Base-by-base conservation (phyloP, 1,140 invertebrate species). In the Meloidogyne chitwoodi region DNA sequence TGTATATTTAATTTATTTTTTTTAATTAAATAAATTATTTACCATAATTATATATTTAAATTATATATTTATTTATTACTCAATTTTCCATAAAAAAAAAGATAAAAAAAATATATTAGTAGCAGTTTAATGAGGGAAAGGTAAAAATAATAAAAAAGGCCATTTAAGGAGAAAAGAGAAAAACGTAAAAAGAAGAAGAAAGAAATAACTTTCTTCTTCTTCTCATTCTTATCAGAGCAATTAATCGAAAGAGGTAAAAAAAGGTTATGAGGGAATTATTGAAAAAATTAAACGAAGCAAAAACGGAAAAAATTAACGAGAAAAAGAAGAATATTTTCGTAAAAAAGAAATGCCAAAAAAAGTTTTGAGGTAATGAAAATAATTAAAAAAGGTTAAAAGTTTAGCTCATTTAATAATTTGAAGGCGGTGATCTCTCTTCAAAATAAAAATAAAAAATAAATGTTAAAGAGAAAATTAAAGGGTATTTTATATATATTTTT, bases 171-270 rank as follows among this genome's bases (percentile, higher is more conserved):
- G 29, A 27, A n/a, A n/a, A n/a, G n/a, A 31, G 62, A 10, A 64
- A 27, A 27, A 10, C 3, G 8, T 2, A 27, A 64, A 27, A 10
- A 64, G 62, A 64, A 64, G 62, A 31, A 27, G 14, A 26, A n/a
- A 22, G 6, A 64, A 26, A 10, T 26, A 19, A 22, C 6, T 6
- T 8, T 56, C 16, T 22, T 56, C 48, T 56, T 6, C 6, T 56
- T 56, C 19, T 19, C 16, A 14, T 41, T 14, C 65, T 67, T 67
- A 67, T 67, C 65, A 67, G 22, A n/a, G 22, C 22, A 67, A 67
- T 67, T 67, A 67, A 67, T 67, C 65, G 24, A 41, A 64, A 31
- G 65, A 67, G 65, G 65, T 31, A 67, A 67, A 65, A 38, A 41
- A 41, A n/a, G 65, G 22, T 1, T 41, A 5, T 6, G 22, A 16